Conservation (phyloP, 2,113 vertebrate genomes). For the Carlito syrichta region DNA sequence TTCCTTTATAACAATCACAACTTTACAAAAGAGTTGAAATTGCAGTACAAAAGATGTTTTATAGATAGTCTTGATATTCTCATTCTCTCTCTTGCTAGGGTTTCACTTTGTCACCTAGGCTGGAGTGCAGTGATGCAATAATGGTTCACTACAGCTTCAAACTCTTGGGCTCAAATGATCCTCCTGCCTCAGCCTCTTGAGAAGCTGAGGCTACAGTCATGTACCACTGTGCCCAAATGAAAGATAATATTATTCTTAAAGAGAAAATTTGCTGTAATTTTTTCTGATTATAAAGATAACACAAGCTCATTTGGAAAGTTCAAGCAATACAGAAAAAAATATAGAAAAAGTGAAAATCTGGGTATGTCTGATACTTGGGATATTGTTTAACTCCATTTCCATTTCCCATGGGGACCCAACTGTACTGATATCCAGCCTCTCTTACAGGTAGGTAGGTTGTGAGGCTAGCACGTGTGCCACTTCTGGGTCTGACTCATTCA, state of each 20-base stretch:
- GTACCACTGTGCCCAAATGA: too few species aligned
- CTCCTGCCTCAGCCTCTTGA: too few species aligned
- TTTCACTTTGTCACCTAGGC: too few species aligned
- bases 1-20: too few species aligned
- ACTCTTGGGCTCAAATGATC: too few species aligned
- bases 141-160: too few species aligned
- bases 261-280: not conserved
- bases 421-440: not conserved
- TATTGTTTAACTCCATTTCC: too few species aligned
- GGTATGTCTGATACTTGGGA: not conserved
- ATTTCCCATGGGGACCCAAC: not conserved
- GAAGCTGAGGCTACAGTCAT: too few species aligned
- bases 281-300: not conserved
- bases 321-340: not conserved
- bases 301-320: not conserved
- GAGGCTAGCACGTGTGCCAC: accelerated
- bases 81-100: not conserved
- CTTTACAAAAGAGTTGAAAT: too few species aligned
- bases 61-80: not conserved
- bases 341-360: not conserved
- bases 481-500: not conserved
- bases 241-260: not conserved
- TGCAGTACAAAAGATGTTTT: too few species aligned
- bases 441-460: accelerated
- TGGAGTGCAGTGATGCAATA: too few species aligned